Base-by-base conservation (phyloP, 2,888 invertebrate genomes). In the Tryphoninae sp. region DNA sequence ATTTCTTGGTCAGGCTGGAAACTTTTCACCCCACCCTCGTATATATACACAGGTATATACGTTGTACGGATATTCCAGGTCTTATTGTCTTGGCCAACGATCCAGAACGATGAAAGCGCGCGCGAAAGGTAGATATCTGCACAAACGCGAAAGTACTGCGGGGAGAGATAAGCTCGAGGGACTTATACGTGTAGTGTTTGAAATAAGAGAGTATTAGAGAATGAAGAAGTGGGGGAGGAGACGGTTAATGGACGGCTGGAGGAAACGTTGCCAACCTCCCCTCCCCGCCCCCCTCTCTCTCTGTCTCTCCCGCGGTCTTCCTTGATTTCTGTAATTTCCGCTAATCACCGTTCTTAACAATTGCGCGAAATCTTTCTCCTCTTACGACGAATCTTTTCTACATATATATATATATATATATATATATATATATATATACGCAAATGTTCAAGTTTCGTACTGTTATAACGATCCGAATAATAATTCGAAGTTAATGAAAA, bases 321-420 rank as follows among this genome's bases (percentile, higher is more conserved):
- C 55, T 83, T 84, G 79, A 86, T 86, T 86, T 82, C 83, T 81
- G 86, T 86, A 85, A 85, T 84, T 78, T 83, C 69, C 68, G 78
- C 75, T 86, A 84, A 86, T 84, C 80, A 82, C 76, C 72, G 79
- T 64, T 81, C 77, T 62, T 80, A 78, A 84, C 84, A 81, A 83
- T 84, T 82, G 86, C 83, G 64, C 72, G 40, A 76, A 85, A 82
- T 61, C 26, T 85, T 86, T 81, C 84, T 81, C 83, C 81, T 85
- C 67, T 53, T 55, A 33, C 42, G 45, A 23, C 7, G 4, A 16
- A 55, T n/a, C 42, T 26, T 26, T 13, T 49, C 64, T 33, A 26
- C 59, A 26, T 13, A 45, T 13, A 45, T 13, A 13, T 13, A 45
- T 11, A 45, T 45, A 45, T 45, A 45, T 45, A 45, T 9, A 42